Evolutionary conservation across 2,113 vertebrate species (phyloP).

Genomic region (Baryphthengus martii): DNA sequence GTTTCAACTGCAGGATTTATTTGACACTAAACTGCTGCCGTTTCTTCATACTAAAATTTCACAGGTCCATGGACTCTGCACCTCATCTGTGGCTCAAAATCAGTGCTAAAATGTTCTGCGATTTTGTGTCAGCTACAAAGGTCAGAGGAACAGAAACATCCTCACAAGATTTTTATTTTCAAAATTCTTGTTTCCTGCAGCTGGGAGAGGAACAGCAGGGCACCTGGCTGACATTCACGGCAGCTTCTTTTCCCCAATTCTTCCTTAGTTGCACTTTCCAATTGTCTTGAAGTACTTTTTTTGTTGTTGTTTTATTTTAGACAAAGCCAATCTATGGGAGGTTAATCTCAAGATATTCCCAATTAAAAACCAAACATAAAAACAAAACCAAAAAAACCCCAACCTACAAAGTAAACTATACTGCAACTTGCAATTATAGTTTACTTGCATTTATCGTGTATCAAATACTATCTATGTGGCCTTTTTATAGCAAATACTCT

Average conservation of each 20-base stretch:
- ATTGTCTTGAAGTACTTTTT: not conserved
- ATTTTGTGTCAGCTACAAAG: not conserved
- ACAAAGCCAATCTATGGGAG: not conserved
- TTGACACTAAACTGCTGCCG: not conserved
- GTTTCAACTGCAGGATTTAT: not conserved
- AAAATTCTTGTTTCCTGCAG: not conserved
- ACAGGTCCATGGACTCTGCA: not conserved
- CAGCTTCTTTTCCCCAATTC: not conserved
- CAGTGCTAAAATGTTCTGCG: not conserved
- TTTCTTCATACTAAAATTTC: not conserved
- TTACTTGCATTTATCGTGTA: not conserved
- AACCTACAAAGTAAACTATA: too few relatives aligned
- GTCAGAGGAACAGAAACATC: not conserved
- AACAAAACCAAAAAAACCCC: too few relatives aligned
- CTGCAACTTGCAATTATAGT: not conserved
- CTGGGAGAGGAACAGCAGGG: not conserved
- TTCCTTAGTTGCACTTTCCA: not conserved
- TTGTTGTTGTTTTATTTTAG: not conserved
- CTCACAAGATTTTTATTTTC: not conserved
- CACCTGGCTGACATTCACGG: not conserved
- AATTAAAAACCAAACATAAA: not conserved
- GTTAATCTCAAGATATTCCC: not conserved
- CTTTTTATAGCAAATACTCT: not conserved
- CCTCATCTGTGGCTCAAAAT: not conserved
- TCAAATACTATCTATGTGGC: not conserved